Percentiles rank a stretch among this genome's conserved stretches.
Conservation (phyloP, 2,113 vertebrate species). For the Turnix velox region DNA sequence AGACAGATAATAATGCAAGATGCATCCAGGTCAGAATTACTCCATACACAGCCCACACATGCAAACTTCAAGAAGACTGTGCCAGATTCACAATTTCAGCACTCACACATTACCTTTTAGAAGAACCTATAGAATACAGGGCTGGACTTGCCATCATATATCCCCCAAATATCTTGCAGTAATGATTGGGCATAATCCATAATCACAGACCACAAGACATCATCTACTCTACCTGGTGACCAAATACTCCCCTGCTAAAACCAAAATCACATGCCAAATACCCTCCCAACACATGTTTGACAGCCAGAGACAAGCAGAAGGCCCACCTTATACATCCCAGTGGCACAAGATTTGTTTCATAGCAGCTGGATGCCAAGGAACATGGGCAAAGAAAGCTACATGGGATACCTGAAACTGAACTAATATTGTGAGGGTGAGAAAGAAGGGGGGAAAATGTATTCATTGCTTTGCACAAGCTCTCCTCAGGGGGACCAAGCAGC, state of each 20-base stretch:
- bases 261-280: background rate
- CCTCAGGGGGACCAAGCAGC: background rate
- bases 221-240: background rate
- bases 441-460: background rate
- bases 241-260: background rate
- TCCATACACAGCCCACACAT: background rate
- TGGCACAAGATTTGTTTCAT: background rate
- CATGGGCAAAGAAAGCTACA: background rate
- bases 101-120: background rate
- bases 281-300: background rate
- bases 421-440: background rate
- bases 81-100: background rate
- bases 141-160: background rate
- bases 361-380: background rate
- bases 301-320: background rate
- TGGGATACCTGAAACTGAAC: background rate
- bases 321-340: background rate
- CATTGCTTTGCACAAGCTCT: background rate
- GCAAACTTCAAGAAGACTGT: background rate
- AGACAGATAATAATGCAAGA: background rate
- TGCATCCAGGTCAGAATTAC: background rate
- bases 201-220: accelerated
- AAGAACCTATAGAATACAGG: background rate
- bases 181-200: background rate
- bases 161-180: background rate